phyloP scores from a whole-genome alignment of 2,888 invertebrate species.

The Mesorhabditis sp. region DNA sequence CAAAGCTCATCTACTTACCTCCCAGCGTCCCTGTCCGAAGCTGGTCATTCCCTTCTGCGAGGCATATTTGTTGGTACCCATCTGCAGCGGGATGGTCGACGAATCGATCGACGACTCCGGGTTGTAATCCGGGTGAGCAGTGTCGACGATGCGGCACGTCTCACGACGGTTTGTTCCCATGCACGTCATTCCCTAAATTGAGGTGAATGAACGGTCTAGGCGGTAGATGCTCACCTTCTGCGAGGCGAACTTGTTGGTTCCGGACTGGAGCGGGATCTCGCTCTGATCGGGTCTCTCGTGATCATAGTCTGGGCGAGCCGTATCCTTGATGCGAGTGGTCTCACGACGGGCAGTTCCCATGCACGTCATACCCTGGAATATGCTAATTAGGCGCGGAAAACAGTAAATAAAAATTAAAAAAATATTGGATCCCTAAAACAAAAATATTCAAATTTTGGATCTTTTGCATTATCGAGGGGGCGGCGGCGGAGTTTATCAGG shows the following conservation, averaged over 20 bases:
- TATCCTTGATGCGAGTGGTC: conserved; percentile 56
- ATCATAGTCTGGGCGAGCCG: conserved; percentile 58
- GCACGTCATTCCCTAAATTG: conserved; percentile 51
- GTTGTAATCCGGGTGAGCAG: conserved; percentile 57
- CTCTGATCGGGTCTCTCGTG: conserved; percentile 57
- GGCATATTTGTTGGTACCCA: conserved; percentile 58
- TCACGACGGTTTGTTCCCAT: conserved; percentile 58
- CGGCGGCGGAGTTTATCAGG: too few relatives aligned
- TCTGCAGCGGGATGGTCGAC: conserved; percentile 50
- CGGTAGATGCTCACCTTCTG: conserved; percentile 31
- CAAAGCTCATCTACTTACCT: conserved; percentile 29
- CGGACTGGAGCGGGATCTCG: conserved; percentile 57
- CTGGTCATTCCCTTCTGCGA: conserved; percentile 58
- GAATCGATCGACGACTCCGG: conserved; percentile 52
- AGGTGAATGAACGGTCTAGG: background rate
- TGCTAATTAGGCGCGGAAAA: too few relatives aligned
- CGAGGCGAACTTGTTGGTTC: conserved; percentile 55
- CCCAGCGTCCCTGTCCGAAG: conserved; percentile 58
- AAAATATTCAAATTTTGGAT: too few relatives aligned
- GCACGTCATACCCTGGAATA: conserved; percentile 49
- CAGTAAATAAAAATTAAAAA: too few relatives aligned
- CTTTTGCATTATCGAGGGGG: too few relatives aligned
- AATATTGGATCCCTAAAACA: too few relatives aligned
- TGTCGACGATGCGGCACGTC: conserved; percentile 56
- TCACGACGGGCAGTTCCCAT: conserved; percentile 58